Base-by-base conservation (phyloP, 2,113 vertebrate species). In the Carassius gibelio region DNA sequence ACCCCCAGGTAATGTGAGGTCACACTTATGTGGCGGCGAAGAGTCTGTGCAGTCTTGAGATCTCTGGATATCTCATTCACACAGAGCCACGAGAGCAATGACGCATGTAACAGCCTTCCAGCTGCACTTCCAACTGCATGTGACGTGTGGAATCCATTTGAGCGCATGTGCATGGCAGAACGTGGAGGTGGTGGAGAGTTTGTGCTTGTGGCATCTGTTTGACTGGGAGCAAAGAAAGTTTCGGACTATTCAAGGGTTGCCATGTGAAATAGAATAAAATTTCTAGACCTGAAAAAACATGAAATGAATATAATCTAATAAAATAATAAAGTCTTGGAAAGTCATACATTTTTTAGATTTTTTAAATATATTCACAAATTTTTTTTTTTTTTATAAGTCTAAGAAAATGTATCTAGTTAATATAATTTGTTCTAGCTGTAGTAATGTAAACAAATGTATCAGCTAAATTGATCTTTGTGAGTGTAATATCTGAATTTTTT, bases 1-100 rank as follows among this genome's bases (percentile, higher is more conserved):
- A 64, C 59, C 59, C 34, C 13, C 26, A n/a, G 48, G 75, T 83
- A 57, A 48, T 72, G 4, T 57, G 30, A 59, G 85, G 64, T 83
- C 64, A 62, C 15, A 34, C 48, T 75, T 13, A 75, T 83, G 76
- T 71, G 64, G 61, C 57, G 72, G 74, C 45, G 15, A 38, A 7
- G 21, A 72, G 81, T 75, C 77, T 82, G 84, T 71, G 78, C 42
- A 82, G 80, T 80, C 64, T 88, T 48, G 74, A 85, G 23, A 86
- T 80, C 59, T 85, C 90, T 90, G 91, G 80, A 83, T 89, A 90
- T 91, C 87, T 90, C 89, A 88, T 91, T 88, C 84, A 66, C 77
- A 86, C 38, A 34, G 78, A 4, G 77, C 80, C 75, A 34, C 13
- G 55, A 55, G 68, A 75, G 83, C 84, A 62, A 85, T 88, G 85